A percentile compares a stretch with the other conserved stretches of the same genome.
These are phyloP conservation scores for Chrosomus eos DNA, from an alignment of 2,797 vertebrate genomes.

Conservation along the genomic window DNA sequence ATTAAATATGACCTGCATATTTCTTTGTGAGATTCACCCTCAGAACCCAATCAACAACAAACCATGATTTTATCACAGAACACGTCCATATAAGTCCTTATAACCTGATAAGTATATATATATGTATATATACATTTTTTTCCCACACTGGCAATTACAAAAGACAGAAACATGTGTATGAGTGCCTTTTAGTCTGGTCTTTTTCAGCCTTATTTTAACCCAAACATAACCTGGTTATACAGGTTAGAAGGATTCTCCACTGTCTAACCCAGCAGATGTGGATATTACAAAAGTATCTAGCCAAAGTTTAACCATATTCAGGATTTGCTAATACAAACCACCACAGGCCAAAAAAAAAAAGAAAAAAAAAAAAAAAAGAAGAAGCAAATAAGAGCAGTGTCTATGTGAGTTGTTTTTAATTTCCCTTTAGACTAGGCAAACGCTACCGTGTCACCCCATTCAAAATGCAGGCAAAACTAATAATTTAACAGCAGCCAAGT, in stretches of 20 bases:
- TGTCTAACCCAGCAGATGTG: neutral
- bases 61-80: neutral
- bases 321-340: neutral
- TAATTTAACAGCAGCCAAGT: neutral
- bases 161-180: neutral
- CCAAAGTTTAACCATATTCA: neutral
- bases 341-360: neutral
- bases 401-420: neutral
- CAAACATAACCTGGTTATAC: neutral
- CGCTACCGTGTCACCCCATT: neutral
- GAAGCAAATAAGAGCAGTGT: neutral
- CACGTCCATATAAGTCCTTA: neutral
- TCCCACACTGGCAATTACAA: neutral
- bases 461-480: neutral
- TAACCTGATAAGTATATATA: neutral
- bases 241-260: neutral
- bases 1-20: neutral
- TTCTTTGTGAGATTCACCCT: neutral
- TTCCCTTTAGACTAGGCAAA: neutral
- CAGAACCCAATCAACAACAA: neutral
- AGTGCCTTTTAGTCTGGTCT: neutral
- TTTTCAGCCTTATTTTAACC: neutral
- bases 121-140: too few relatives aligned
- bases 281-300: neutral
- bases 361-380: neutral